phyloP scores from a whole-genome alignment of 2,888 invertebrate genomes.

The Dyspetes luteomarginatus region DNA sequence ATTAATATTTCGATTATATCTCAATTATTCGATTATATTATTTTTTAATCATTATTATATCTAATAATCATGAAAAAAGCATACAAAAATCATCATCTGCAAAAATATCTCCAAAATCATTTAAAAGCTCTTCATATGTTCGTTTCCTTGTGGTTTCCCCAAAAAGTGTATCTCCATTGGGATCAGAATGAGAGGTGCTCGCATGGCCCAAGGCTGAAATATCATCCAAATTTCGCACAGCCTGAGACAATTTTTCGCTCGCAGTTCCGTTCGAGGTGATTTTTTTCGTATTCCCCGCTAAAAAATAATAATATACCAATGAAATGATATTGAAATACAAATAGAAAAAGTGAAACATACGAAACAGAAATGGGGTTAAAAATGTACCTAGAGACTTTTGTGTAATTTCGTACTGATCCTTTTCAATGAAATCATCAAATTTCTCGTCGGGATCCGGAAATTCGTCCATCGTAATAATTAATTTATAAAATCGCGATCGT shows the following conservation, averaged over 20 bases:
- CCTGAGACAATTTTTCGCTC: background rate
- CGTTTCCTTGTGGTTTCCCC: conserved; percentile 83
- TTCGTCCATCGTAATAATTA: conserved; percentile 76
- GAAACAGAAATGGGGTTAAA: too few relatives aligned
- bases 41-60: too few relatives aligned
- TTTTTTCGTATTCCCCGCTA: background rate
- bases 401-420: conserved; percentile 80
- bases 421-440: conserved; percentile 82
- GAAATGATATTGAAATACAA: background rate
- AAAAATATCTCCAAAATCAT: conserved; percentile 68
- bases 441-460: conserved; percentile 83
- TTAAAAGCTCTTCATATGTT: conserved; percentile 87
- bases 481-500: background rate
- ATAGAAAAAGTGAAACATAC: too few relatives aligned
- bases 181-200: background rate
- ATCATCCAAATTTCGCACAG: background rate
- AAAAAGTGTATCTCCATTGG: conserved; percentile 5
- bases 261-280: background rate
- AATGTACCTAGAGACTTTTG: conserved; percentile 78
- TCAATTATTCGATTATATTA: too few relatives aligned
- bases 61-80: conserved; percentile 50
- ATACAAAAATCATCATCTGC: conserved; percentile 62
- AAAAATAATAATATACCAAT: background rate
- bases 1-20: too few relatives aligned
- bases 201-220: background rate